phyloP scores from a whole-genome alignment of 2,888 invertebrate species.

The Lasioglossum oenotherae region DNA sequence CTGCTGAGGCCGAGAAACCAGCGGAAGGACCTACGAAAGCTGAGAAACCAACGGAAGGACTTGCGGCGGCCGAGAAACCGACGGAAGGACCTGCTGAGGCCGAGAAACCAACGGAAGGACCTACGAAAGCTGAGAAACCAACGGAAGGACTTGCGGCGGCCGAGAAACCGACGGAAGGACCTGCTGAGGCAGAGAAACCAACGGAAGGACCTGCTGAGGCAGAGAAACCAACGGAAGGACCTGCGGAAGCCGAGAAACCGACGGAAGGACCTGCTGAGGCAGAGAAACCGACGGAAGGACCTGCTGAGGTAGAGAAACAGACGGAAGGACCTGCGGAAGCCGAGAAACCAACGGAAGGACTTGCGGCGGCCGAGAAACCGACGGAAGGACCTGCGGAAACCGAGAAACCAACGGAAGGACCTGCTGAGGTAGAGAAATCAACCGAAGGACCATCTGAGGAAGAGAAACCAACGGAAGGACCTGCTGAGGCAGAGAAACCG shows the following conservation, averaged over 20 bases:
- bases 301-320: constrained; percentile 20
- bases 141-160: constrained; percentile 35
- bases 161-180: too few species aligned
- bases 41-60: constrained; percentile 24
- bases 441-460: constrained; percentile 13
- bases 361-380: constrained; percentile 21
- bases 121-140: not conserved
- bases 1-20: not conserved
- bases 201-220: too few species aligned
- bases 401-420: constrained; percentile 23
- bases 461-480: not conserved
- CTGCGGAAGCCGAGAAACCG: not conserved
- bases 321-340: constrained; percentile 44
- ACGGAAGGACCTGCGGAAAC: constrained; percentile 25
- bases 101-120: not conserved
- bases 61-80: not conserved
- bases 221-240: too few species aligned
- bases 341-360: constrained; percentile 43
- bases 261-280: not conserved
- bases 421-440: constrained; percentile 33
- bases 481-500: too few species aligned
- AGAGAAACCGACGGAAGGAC: constrained; percentile 17
- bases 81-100: constrained; percentile 39
- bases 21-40: not conserved
- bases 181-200: too few species aligned